Conservation (phyloP, 2,113 vertebrate genomes). For the Passer domesticus region DNA sequence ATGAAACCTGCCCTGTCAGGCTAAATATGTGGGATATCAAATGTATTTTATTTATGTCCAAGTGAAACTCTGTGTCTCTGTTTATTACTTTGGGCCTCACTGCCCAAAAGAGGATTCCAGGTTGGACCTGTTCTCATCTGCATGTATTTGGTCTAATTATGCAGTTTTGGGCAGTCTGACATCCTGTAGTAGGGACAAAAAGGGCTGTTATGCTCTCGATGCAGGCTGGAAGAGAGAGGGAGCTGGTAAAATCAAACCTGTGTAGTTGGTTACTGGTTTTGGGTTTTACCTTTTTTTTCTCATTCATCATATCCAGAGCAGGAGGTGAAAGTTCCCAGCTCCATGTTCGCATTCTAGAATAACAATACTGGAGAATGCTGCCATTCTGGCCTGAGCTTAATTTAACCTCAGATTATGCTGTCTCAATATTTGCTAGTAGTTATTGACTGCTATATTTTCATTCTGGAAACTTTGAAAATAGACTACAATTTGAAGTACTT, state of each 20-base stretch:
- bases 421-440: not conserved
- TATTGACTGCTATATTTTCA: not conserved
- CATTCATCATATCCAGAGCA: not conserved
- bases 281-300: not conserved
- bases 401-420: not conserved
- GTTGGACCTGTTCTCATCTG: not conserved
- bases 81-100: not conserved
- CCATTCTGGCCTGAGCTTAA: not conserved
- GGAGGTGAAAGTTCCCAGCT: not conserved
- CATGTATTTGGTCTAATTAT: not conserved
- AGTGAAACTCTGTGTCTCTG: not conserved
- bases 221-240: not conserved
- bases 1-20: not conserved
- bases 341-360: not conserved
- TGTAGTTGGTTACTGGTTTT: not conserved
- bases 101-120: not conserved
- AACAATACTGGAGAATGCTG: not conserved
- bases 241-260: not conserved
- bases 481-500: not conserved
- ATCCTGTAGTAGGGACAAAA: not conserved
- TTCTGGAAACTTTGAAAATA: not conserved
- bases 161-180: not conserved
- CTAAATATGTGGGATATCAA: not conserved
- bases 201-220: not conserved
- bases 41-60: not conserved